Evolutionary conservation across 2,113 vertebrate species (phyloP).

Genomic region (Daboia siamensis): DNA sequence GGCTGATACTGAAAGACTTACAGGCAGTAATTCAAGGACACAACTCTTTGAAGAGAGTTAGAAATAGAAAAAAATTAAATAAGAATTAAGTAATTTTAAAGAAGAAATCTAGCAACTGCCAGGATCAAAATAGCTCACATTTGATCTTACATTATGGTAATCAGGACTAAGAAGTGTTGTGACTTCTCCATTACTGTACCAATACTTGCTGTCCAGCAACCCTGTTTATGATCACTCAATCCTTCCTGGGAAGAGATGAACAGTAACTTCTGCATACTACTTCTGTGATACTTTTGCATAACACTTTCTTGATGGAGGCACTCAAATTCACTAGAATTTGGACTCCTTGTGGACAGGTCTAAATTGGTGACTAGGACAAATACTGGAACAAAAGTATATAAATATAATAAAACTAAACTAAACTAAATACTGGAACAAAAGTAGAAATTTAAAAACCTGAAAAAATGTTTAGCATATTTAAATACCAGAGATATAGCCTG

Average conservation of each 20-base stretch:
- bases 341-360: neutral
- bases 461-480: constrained; percentile 29
- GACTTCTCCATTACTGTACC: neutral
- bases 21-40: neutral
- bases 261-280: neutral
- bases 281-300: neutral
- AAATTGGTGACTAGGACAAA: neutral
- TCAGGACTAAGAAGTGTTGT: neutral
- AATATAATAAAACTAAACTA: no score
- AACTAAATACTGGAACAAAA: constrained; percentile 11
- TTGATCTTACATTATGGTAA: neutral
- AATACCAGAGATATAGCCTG: neutral
- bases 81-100: neutral
- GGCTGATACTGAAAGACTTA: neutral
- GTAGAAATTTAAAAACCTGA: neutral
- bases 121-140: neutral
- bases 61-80: neutral
- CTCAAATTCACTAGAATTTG: neutral
- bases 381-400: constrained; percentile 9
- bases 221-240: neutral
- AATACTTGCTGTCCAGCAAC: neutral
- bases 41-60: neutral
- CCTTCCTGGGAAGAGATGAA: neutral
- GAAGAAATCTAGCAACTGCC: neutral
- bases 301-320: neutral